phyloP scores from a whole-genome alignment of 2,797 vertebrate genomes.

The Coregonus ussuriensis region DNA sequence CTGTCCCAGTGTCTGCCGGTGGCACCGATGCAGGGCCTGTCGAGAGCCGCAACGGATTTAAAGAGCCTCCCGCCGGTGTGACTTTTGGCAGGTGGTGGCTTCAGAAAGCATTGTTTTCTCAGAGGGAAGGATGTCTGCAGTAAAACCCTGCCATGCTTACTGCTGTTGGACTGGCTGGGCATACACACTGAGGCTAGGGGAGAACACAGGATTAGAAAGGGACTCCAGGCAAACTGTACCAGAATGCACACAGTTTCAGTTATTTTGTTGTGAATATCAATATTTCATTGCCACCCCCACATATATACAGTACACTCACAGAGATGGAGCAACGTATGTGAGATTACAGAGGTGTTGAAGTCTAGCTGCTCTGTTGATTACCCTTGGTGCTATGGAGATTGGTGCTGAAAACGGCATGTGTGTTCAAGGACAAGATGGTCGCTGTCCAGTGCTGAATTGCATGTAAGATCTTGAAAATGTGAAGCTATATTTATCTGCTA shows the following conservation, averaged over 20 bases:
- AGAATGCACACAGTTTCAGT: background rate
- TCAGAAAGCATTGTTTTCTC: constrained; percentile 44
- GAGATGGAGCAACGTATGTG: background rate
- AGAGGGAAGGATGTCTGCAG: constrained; percentile 36
- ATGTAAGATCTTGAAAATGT: background rate
- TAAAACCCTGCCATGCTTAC: constrained; percentile 51
- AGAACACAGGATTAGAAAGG: background rate
- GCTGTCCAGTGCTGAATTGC: constrained; percentile 1
- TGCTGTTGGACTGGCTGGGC: constrained; percentile 21
- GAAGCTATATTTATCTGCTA: background rate
- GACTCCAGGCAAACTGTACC: background rate
- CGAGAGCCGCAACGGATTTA: constrained; percentile 22
- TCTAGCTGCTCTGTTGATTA: background rate
- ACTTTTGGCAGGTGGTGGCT: constrained; percentile 56
- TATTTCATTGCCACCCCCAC: background rate
- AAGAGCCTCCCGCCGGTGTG: constrained; percentile 32
- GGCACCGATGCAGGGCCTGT: constrained; percentile 23
- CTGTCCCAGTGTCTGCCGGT: constrained; percentile 4
- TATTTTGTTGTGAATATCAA: background rate
- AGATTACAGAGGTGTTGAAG: background rate
- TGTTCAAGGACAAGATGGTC: background rate
- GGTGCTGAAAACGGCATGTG: background rate
- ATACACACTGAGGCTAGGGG: background rate
- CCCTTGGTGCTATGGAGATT: background rate
- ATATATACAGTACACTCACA: background rate